Conservation (phyloP, 53 echinoderm and acorn worm genomes). For the Holothuria scabra region DNA sequence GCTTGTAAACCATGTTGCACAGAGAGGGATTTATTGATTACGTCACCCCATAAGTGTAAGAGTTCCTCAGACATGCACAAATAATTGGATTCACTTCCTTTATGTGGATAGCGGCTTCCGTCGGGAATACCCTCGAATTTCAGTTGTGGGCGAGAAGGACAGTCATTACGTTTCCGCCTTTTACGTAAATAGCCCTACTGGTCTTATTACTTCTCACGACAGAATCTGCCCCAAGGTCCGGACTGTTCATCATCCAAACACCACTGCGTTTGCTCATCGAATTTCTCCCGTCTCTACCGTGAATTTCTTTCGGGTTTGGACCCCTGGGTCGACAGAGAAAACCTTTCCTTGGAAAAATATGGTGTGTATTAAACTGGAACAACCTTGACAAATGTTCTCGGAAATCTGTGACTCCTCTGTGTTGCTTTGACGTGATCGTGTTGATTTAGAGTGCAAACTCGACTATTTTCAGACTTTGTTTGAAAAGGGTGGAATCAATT, state of each 20-base stretch:
- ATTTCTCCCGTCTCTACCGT: conserved; percentile 30
- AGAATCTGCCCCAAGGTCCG: not conserved
- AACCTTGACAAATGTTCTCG: not conserved
- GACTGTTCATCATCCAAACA: not conserved
- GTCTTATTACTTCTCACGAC: not conserved
- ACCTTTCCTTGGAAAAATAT: conserved; percentile 3
- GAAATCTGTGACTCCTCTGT: not conserved
- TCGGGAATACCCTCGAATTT: conserved; percentile 32
- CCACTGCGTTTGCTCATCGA: not conserved
- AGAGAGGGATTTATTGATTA: no score
- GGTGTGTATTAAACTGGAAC: not conserved
- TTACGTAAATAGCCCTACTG: conserved; percentile 12
- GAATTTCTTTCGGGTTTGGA: not conserved
- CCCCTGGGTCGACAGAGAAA: conserved; percentile 25
- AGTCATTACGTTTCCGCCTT: conserved; percentile 20
- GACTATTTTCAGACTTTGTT: no score
- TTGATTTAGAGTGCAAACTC: no score
- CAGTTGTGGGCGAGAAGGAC: not conserved
- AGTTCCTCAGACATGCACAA: no score
- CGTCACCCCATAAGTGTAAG: no score
- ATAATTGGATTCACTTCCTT: conserved; percentile 35
- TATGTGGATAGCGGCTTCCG: conserved; percentile 42
- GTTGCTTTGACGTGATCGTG: not conserved
- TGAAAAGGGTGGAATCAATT: no score
- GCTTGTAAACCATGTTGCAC: no score